Evolutionary conservation across 2,888 invertebrate species (phyloP).

Genomic region (Chalcosyrphus nemorum): DNA sequence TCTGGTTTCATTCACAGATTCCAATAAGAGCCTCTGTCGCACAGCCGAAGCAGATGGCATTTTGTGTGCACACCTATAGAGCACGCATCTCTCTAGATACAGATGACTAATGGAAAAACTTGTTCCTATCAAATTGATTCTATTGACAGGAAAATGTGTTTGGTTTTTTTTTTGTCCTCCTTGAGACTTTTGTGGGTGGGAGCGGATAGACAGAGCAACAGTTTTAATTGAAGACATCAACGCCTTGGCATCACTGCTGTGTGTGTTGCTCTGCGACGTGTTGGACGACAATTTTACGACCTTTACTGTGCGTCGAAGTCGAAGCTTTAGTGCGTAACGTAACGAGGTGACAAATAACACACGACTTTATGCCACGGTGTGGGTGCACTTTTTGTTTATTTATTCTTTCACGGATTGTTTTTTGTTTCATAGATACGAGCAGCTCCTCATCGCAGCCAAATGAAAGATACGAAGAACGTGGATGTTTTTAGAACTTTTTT

Average conservation of each 20-base stretch:
- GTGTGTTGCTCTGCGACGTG: no score
- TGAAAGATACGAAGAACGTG: conserved; percentile 76
- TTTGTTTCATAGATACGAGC: conserved; percentile 43
- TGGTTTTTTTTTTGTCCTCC: no score
- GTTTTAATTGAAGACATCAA: conserved; percentile 81
- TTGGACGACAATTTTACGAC: conserved; percentile 73
- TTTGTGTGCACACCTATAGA: conserved; percentile 27
- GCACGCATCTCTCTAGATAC: not conserved
- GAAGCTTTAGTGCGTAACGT: conserved; percentile 64
- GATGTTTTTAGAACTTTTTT: conserved; percentile 71
- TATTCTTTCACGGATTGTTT: conserved; percentile 64
- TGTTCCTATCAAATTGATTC: conserved; percentile 69
- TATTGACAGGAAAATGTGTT: conserved; percentile 70
- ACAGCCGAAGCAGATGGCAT: conserved; percentile 57
- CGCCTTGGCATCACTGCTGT: conserved; percentile 72
- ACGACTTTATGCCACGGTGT: not conserved
- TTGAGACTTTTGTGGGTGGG: conserved; percentile 13
- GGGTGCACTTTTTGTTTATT: conserved; percentile 58
- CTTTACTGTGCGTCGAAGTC: conserved; percentile 24
- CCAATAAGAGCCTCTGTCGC: conserved; percentile 35
- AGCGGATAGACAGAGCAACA: conserved; percentile 3
- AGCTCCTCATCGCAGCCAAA: no score
- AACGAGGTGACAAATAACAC: conserved; percentile 72
- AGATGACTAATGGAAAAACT: conserved; percentile 68
- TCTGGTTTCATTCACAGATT: conserved; percentile 65